Conservation (phyloP, 2,113 vertebrate genomes). For the Elgaria multicarinata region DNA sequence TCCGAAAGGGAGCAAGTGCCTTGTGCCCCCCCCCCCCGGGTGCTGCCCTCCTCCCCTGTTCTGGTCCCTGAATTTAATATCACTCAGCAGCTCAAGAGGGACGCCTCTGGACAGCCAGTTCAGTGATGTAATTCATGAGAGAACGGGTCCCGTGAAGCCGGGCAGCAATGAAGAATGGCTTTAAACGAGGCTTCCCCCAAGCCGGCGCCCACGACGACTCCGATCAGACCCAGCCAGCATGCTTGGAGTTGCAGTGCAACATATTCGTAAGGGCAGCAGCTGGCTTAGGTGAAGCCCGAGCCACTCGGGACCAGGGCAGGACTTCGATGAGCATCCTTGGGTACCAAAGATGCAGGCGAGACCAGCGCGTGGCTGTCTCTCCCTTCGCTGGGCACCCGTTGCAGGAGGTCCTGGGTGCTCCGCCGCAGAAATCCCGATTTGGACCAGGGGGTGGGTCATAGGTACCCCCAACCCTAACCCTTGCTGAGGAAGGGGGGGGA, state of each 20-base stretch:
- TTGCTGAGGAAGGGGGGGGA: too few species aligned
- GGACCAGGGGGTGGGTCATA: too few species aligned
- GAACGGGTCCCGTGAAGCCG: neutral
- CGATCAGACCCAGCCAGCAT: too few species aligned
- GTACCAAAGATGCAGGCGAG: neutral
- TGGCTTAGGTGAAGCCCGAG: neutral
- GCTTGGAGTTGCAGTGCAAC: too few species aligned
- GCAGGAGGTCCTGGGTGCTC: too few species aligned
- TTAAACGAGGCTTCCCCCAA: too few species aligned
- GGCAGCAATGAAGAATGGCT: neutral
- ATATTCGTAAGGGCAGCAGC: neutral
- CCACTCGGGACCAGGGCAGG: neutral
- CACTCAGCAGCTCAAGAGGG: neutral
- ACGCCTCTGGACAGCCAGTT: neutral
- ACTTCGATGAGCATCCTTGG: neutral
- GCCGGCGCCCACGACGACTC: too few species aligned
- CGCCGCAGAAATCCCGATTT: too few species aligned
- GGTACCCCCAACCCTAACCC: neutral
- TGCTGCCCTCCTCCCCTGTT: neutral
- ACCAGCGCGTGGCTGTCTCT: neutral
- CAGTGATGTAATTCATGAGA: neutral
- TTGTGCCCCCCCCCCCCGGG: too few species aligned
- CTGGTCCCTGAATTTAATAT: neutral
- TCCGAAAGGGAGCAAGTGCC: too few species aligned
- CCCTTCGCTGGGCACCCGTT: neutral